Percentiles rank a stretch among this genome's conserved stretches.
Evolutionary conservation across 2,113 vertebrate species (phyloP).

Genomic region (Otus sunia): DNA sequence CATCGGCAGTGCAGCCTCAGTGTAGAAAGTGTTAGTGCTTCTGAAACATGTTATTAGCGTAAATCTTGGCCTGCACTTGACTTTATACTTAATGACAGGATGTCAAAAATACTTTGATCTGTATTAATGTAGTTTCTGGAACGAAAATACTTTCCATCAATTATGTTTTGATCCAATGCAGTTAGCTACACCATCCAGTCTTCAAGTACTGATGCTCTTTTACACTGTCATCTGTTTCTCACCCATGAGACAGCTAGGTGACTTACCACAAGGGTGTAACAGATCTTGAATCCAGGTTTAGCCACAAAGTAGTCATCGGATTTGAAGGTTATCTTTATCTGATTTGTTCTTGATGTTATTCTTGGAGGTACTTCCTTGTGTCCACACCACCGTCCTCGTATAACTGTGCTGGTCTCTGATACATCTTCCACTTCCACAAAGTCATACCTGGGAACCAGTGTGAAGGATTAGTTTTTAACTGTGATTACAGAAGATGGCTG

Average conservation of each 20-base stretch:
- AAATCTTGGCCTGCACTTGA: neutral
- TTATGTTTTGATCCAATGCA: neutral
- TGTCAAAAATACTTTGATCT: constrained; percentile 9
- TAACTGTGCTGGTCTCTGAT: constrained; percentile 87
- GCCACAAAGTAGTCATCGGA: constrained; percentile 96
- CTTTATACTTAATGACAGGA: constrained; percentile 4
- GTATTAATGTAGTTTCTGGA: neutral
- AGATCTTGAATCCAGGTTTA: constrained; percentile 95
- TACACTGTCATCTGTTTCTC: neutral
- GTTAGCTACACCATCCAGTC: neutral
- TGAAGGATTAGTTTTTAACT: neutral
- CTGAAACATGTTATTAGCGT: constrained; percentile 13
- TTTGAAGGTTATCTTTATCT: constrained; percentile 93
- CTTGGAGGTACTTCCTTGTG: constrained; percentile 86
- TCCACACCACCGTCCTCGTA: constrained; percentile 95
- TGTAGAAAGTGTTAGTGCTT: neutral
- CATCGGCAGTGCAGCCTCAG: neutral
- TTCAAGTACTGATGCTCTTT: neutral
- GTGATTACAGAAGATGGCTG: neutral
- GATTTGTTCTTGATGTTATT: constrained; percentile 89
- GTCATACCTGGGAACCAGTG: constrained; percentile 84
- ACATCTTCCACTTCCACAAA: constrained; percentile 95
- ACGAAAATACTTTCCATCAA: constrained; percentile 5
- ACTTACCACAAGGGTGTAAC: constrained; percentile 93
- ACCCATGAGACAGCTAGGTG: neutral